These are phyloP conservation scores for Brachyopa scutellaris DNA, from an alignment of 2,888 invertebrate species.

Conservation along the genomic window DNA sequence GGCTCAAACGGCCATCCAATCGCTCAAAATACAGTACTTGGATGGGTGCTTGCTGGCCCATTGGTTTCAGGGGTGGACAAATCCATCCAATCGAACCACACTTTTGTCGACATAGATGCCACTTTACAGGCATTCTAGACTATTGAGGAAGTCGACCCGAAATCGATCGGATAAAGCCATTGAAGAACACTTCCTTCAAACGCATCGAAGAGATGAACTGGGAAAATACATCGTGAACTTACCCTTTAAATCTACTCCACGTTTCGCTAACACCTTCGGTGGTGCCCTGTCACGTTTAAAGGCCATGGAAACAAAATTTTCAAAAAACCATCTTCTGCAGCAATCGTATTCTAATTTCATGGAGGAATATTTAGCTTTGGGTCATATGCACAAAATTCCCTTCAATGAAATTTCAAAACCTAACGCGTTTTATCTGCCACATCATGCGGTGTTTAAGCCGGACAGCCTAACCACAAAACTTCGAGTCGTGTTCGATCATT, in stretches of 20 bases:
- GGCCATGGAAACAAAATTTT: conserved; percentile 31
- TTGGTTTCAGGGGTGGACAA: not conserved
- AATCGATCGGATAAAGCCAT: conserved; percentile 14
- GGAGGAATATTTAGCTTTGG: conserved; percentile 53
- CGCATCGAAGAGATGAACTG: conserved; percentile 10
- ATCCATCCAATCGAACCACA: conserved; percentile 8
- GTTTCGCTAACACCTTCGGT: conserved; percentile 29
- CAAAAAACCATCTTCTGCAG: conserved; percentile 1
- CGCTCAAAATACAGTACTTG: conserved; percentile 53
- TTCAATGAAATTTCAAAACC: conserved; percentile 24
- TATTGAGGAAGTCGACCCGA: conserved; percentile 22
- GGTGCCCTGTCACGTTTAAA: conserved; percentile 15
- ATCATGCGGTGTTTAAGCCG: conserved; percentile 65
- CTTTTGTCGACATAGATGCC: conserved; percentile 14
- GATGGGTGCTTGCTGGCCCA: conserved; percentile 59
- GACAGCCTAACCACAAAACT: conserved; percentile 60
- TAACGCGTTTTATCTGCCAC: conserved; percentile 62
- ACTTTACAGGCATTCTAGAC: conserved; percentile 39
- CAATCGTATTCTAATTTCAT: conserved; percentile 34
- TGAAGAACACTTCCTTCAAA: conserved; percentile 47
- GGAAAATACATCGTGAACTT: conserved; percentile 42
- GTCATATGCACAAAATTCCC: conserved; percentile 45
- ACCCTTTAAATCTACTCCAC: conserved; percentile 9
- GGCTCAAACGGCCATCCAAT: conserved; percentile 2
- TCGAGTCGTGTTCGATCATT: conserved; percentile 55